These are phyloP conservation scores for Pandemis heparana DNA, from an alignment of 2,888 invertebrate genomes.

Conservation along the genomic window DNA sequence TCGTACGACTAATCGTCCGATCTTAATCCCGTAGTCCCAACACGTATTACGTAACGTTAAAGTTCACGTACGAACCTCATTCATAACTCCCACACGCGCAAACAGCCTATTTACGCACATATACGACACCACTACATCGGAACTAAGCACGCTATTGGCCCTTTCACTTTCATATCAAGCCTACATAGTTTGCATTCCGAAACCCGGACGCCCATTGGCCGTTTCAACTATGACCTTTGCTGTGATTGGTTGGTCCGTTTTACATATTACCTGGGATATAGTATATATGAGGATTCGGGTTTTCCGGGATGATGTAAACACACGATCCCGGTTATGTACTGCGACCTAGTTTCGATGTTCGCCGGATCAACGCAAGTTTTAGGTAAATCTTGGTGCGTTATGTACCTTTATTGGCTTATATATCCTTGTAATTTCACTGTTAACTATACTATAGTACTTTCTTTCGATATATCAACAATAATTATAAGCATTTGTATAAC, in stretches of 20 bases:
- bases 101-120: slow-evolving; percentile 52
- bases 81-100: slow-evolving; percentile 59
- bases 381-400: background rate
- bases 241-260: slow-evolving; percentile 66
- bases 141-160: slow-evolving; percentile 68
- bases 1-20: background rate
- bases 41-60: slow-evolving; percentile 29
- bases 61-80: slow-evolving; percentile 55
- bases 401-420: background rate
- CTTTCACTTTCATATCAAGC: slow-evolving; percentile 80
- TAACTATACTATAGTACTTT: background rate
- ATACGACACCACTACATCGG: slow-evolving; percentile 64
- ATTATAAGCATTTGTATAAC: too few species aligned
- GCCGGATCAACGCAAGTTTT: slow-evolving; percentile 5
- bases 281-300: slow-evolving; percentile 39
- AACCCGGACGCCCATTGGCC: slow-evolving; percentile 66
- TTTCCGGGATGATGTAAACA: slow-evolving; percentile 39
- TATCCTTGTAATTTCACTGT: background rate
- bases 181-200: slow-evolving; percentile 80
- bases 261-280: slow-evolving; percentile 41
- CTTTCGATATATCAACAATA: too few species aligned
- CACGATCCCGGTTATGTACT: slow-evolving; percentile 12
- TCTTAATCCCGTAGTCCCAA: slow-evolving; percentile 7
- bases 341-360: slow-evolving; percentile 32
- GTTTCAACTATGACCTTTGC: slow-evolving; percentile 74